Evolutionary conservation across 2,888 invertebrate genomes (phyloP).

Genomic region (Amorpha juglandis): DNA sequence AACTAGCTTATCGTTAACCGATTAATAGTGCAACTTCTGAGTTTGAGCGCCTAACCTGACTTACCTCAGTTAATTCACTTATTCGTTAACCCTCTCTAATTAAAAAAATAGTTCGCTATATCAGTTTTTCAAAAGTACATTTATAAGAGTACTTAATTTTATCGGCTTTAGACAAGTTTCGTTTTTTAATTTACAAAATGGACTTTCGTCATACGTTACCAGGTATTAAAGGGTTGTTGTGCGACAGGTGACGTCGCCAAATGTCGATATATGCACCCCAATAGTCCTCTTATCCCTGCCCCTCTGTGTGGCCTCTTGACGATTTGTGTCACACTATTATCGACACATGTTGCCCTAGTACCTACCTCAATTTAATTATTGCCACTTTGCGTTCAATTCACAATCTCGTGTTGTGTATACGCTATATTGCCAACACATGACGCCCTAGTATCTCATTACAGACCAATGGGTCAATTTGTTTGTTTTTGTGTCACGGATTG

Average conservation of each 20-base stretch:
- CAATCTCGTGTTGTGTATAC: too few species aligned
- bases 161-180: neutral
- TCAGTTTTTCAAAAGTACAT: neutral
- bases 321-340: neutral
- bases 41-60: too few species aligned
- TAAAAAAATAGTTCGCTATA: neutral
- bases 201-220: neutral
- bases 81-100: too few species aligned
- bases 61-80: too few species aligned
- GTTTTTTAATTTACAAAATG: slow-evolving; percentile 4
- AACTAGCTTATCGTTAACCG: too few species aligned
- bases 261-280: slow-evolving; percentile 17
- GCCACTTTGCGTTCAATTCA: too few species aligned
- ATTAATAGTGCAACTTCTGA: too few species aligned
- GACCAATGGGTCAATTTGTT: neutral
- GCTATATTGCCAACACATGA: neutral
- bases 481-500: neutral
- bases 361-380: neutral
- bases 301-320: neutral
- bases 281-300: neutral
- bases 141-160: neutral
- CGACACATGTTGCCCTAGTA: neutral
- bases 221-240: neutral
- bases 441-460: neutral
- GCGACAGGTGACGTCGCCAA: slow-evolving; percentile 20